phyloP scores from a whole-genome alignment of 2,797 vertebrate species.

The Macropus fuliginosus region DNA sequence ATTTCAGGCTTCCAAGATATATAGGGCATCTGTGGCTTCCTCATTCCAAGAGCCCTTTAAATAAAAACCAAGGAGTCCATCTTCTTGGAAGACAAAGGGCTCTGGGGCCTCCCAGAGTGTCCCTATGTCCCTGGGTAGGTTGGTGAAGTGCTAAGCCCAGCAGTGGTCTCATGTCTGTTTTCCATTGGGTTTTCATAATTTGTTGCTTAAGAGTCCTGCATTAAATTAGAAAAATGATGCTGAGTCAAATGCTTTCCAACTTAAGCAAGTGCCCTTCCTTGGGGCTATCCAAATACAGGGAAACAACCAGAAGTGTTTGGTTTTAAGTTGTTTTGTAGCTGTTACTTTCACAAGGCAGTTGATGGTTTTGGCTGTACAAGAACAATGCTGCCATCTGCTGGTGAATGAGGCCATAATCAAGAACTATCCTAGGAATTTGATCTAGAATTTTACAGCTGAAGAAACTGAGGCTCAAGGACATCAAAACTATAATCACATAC shows the following conservation, averaged over 20 bases:
- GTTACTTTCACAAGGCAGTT: slow-evolving; percentile 39
- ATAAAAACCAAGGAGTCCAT: background rate
- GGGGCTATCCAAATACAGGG: slow-evolving; percentile 19
- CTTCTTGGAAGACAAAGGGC: background rate
- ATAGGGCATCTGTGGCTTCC: background rate
- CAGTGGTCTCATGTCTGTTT: slow-evolving; percentile 23
- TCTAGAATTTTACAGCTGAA: background rate
- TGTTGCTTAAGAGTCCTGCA: slow-evolving; percentile 40
- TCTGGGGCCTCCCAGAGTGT: background rate
- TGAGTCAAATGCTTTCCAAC: slow-evolving; percentile 43
- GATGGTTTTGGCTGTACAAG: background rate
- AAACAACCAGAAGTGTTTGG: background rate
- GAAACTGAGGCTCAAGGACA: background rate
- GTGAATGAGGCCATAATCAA: background rate
- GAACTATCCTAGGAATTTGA: background rate
- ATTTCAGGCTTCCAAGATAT: background rate
- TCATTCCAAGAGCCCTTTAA: background rate
- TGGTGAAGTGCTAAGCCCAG: slow-evolving; percentile 39
- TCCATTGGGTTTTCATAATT: slow-evolving; percentile 27
- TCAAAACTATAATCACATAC: background rate
- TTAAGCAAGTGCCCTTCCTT: slow-evolving; percentile 49
- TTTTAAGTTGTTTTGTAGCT: slow-evolving; percentile 27
- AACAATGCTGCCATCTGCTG: slow-evolving; percentile 73
- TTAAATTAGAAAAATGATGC: slow-evolving; percentile 41
- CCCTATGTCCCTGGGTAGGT: background rate